Conservation (phyloP, 2,888 invertebrate genomes). For the Aphodius sticticus region DNA sequence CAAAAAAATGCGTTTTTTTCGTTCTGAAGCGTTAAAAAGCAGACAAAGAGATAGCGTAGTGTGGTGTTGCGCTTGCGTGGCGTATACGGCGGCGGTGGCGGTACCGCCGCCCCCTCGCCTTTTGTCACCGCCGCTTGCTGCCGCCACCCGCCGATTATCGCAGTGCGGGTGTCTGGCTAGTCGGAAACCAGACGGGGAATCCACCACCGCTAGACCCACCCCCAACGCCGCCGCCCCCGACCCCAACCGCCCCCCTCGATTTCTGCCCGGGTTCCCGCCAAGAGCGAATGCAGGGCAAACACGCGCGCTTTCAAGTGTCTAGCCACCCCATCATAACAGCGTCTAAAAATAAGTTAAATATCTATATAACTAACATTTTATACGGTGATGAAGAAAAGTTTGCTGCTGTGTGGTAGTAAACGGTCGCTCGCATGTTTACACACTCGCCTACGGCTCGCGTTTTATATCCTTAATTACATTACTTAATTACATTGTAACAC, state of each 20-base stretch:
- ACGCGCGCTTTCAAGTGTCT: constrained; percentile 27
- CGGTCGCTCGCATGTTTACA: not conserved
- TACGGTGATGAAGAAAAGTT: not conserved
- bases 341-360: not conserved
- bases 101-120: not conserved
- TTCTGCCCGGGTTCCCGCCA: constrained; percentile 26
- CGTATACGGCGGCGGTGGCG: constrained; percentile 12
- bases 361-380: not conserved
- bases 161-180: constrained; percentile 51
- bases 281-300: constrained; percentile 38
- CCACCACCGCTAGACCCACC: constrained; percentile 42
- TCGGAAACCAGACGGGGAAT: constrained; percentile 52
- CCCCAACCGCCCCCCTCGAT: constrained; percentile 20
- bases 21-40: no score
- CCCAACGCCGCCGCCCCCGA: constrained; percentile 29
- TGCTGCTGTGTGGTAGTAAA: not conserved
- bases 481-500: no score
- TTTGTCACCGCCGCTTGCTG: constrained; percentile 4
- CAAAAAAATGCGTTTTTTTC: no score
- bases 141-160: constrained; percentile 38
- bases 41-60: not conserved
- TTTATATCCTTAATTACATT: not conserved
- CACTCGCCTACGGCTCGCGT: not conserved
- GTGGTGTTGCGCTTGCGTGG: not conserved
- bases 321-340: not conserved